Conservation (phyloP, 2,888 invertebrate genomes). For the Odontothrips loti region DNA sequence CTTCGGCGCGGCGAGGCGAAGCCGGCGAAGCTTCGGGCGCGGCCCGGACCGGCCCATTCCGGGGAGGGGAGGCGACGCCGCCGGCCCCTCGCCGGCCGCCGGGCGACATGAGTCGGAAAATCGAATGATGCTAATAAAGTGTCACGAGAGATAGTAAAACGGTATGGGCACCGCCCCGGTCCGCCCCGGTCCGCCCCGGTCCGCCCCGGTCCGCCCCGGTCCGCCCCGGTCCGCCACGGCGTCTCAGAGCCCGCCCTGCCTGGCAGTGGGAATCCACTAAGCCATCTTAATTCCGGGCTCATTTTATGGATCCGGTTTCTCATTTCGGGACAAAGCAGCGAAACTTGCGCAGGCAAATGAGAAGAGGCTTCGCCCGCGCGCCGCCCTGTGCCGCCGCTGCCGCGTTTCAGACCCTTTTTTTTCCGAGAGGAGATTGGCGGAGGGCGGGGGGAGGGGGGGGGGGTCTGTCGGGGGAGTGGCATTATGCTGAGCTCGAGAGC, state of each 20-base stretch:
- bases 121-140: conserved; percentile 17
- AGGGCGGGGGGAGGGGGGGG: too few relatives aligned
- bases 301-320: conserved; percentile 5
- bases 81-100: background rate
- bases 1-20: too few relatives aligned
- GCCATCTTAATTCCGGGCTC: conserved; percentile 16
- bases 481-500: too few relatives aligned
- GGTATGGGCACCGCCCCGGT: background rate
- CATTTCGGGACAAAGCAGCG: conserved; percentile 7
- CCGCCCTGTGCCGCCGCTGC: background rate
- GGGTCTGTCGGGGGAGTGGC: too few relatives aligned
- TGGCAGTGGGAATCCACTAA: conserved; percentile 8
- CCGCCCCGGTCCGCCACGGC: too few relatives aligned
- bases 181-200: too few relatives aligned
- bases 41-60: too few relatives aligned
- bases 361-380: background rate
- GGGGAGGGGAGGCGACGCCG: too few relatives aligned
- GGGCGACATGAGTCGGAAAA: background rate
- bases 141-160: background rate
- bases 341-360: conserved; percentile 8
- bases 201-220: too few relatives aligned
- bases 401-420: background rate
- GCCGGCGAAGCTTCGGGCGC: too few relatives aligned
- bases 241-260: too few relatives aligned
- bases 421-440: background rate